These are phyloP conservation scores for Pegea sp. DNA, from an alignment of 23 tunicate genomes.

Conservation along the genomic window DNA sequence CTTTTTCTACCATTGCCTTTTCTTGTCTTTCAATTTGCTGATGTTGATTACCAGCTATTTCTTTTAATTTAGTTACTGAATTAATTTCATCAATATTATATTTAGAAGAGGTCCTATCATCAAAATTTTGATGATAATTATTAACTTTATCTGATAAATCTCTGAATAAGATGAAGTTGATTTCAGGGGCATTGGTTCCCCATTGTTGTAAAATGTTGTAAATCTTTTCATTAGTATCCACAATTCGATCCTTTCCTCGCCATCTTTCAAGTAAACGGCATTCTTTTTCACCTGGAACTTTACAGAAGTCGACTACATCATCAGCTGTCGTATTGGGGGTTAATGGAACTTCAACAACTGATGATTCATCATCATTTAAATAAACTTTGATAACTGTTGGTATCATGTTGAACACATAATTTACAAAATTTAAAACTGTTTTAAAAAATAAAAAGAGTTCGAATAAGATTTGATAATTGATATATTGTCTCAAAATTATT, in stretches of 20 bases:
- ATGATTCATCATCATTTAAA: slow-evolving; percentile 41
- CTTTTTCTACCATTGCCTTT: slow-evolving; percentile 59
- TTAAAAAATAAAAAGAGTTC: too few species aligned
- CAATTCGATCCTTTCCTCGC: slow-evolving; percentile 72
- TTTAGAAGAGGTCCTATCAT: slow-evolving; percentile 5
- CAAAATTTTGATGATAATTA: too few species aligned
- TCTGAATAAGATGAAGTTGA: slow-evolving; percentile 15
- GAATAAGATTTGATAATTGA: too few species aligned
- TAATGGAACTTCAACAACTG: slow-evolving; percentile 72
- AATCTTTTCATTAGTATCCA: slow-evolving; percentile 62
- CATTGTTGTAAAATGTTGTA: slow-evolving; percentile 88
- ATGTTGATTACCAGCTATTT: slow-evolving; percentile 70
- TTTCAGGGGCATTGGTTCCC: slow-evolving; percentile 83
- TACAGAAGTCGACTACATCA: slow-evolving; percentile 77
- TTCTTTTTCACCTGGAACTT: slow-evolving; percentile 73
- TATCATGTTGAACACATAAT: too few species aligned
- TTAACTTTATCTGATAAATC: too few species aligned
- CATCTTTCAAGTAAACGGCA: slow-evolving; percentile 63
- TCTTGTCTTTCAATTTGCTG: slow-evolving; percentile 71
- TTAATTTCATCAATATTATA: neutral
- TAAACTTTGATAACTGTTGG: slow-evolving; percentile 76
- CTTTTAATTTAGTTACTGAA: slow-evolving; percentile 14
- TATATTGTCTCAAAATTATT: too few species aligned
- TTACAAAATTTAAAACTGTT: too few species aligned
- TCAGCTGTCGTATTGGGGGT: slow-evolving; percentile 83